Evolutionary conservation across 2,113 vertebrate genomes (phyloP), one percentile per base, ranked within the genome.

Genomic region (Prinia subflava): DNA sequence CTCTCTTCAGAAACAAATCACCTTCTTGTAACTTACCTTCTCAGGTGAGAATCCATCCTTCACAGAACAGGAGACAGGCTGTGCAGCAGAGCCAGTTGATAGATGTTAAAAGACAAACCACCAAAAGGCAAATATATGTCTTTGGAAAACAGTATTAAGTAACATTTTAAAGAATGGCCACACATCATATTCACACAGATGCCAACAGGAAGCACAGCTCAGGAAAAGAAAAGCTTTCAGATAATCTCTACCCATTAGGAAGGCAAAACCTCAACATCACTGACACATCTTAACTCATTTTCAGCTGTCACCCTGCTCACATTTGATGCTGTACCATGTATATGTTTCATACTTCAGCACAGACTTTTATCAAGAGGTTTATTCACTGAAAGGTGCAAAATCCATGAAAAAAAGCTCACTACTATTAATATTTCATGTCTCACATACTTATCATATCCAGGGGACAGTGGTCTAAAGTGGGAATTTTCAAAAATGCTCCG

Each of bases 201-300:
- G 85, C 83, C 86, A 96, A 67, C 60, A 90, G 85, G 89, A 95
- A 95, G 90, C 78, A 69, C 53, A 91, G 92, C 33, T 83, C 84
- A 87, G 91, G 85, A 90, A 93, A 56, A 93, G 92, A 90, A 95
- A 89, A 79, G 80, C 76, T 94, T 97, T 95, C 80, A 76, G 78
- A 68, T 83, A 94, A 95, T 96, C 65, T 92, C 70, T 52, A 73
- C 46, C 87, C 11, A 3, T 95, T 74, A 71, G 1, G 28, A 89
- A 76, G 89, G 87, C 52, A 93, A 92, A 95, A 95, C 96, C 86
- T 95, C 93, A 81, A 65, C 50, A 53, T 87, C 90, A 89, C 65
- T 76, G 67, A 87, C 92, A 92, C 89, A 67, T 84, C 92, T 69
- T 96, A 70, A 91, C 59, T 96, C 83, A 80, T 89, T 95, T 92